Percentiles rank a stretch among this genome's conserved stretches.
These are phyloP conservation scores for Cepphus grylle DNA, from an alignment of 2,113 vertebrate species.

Conservation along the genomic window DNA sequence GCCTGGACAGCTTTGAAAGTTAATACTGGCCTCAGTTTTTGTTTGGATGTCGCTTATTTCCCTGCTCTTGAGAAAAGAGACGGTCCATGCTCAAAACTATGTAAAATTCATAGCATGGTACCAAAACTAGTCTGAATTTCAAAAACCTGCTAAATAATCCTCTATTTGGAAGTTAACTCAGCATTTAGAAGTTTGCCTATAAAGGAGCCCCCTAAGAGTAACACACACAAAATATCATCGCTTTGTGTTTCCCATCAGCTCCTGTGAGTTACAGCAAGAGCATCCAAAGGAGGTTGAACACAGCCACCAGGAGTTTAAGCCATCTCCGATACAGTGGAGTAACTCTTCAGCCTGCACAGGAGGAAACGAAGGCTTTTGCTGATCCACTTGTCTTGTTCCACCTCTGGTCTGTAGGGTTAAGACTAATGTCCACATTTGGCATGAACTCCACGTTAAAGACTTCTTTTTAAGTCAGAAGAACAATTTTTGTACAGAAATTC, in stretches of 20 bases:
- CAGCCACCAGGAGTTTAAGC: background rate
- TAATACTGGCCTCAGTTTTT: background rate
- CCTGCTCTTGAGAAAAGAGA: background rate
- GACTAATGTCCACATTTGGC: background rate
- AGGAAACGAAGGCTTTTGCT: background rate
- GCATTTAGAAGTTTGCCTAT: background rate
- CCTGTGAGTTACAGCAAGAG: background rate
- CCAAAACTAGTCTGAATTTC: background rate
- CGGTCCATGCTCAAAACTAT: background rate
- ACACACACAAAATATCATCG: background rate
- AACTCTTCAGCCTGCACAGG: background rate
- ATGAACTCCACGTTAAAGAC: background rate
- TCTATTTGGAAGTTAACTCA: background rate
- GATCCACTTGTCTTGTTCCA: background rate
- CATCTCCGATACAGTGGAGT: rapidly evolving
- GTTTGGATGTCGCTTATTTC: background rate
- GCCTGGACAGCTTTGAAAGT: background rate
- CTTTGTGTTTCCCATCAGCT: background rate
- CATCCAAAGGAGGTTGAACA: background rate
- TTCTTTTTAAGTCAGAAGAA: background rate
- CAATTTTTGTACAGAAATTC: background rate
- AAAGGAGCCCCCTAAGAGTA: background rate
- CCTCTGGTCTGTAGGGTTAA: background rate
- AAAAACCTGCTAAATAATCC: background rate
- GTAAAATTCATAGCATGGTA: background rate